Conservation (phyloP, 2,113 vertebrate genomes). For the Triplophysa dalaica region DNA sequence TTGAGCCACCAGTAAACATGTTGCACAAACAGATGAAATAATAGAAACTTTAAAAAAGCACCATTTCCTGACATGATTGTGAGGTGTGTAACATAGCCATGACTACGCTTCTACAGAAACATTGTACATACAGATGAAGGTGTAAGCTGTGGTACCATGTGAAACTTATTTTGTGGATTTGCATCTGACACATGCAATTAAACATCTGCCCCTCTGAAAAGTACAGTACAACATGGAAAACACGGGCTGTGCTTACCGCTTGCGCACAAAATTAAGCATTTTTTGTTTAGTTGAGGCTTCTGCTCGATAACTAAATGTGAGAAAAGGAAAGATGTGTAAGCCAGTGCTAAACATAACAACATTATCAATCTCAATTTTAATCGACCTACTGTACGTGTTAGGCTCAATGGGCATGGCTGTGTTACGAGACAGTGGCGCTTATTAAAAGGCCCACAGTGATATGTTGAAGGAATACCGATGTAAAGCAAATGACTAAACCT, state of each 20-base stretch:
- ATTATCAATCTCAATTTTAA: conserved; percentile 44
- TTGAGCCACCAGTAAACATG: conserved; percentile 14
- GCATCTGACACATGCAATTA: conserved; percentile 51
- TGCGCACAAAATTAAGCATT: conserved; percentile 78
- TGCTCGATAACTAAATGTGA: conserved; percentile 75
- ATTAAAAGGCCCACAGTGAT: conserved; percentile 4
- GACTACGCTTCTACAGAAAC: not conserved
- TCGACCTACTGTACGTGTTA: conserved; percentile 6
- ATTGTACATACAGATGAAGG: conserved; percentile 14
- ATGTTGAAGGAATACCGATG: not conserved
- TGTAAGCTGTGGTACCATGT: conserved; percentile 28
- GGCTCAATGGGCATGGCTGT: conserved; percentile 1
- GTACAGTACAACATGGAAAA: conserved; percentile 56
- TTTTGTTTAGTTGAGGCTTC: conserved; percentile 79
- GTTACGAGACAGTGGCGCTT: conserved; percentile 15
- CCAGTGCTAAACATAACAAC: conserved; percentile 50
- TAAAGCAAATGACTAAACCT: conserved; percentile 24
- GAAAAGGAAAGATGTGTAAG: conserved; percentile 66
- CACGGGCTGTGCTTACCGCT: conserved; percentile 74
- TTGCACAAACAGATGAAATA: conserved; percentile 28
- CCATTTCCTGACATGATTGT: conserved; percentile 17
- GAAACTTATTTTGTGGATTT: conserved; percentile 34
- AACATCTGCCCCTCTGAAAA: conserved; percentile 39
- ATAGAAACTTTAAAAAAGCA: conserved; percentile 14
- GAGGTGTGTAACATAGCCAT: not conserved